Conservation (phyloP, 2,888 invertebrate species). For the Nephrocerus scutellatus region DNA sequence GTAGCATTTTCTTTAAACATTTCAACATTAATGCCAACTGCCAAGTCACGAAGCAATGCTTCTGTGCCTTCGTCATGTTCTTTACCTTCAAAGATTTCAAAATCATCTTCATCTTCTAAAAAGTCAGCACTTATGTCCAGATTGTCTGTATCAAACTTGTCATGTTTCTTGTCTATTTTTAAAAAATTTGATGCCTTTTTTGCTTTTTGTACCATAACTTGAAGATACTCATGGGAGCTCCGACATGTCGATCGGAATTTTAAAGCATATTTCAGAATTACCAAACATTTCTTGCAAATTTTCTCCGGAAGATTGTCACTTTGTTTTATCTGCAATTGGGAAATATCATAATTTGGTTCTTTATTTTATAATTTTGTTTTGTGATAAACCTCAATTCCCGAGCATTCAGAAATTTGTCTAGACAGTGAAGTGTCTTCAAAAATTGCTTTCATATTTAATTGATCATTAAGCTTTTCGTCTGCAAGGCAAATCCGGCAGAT, state of each 20-base stretch:
- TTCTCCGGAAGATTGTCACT: constrained; percentile 34
- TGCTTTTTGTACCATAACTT: constrained; percentile 15
- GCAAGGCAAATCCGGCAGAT: constrained; percentile 36
- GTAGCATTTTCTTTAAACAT: no score
- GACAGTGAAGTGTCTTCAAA: constrained; percentile 22
- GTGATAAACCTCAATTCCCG: constrained; percentile 22
- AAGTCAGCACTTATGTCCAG: no score
- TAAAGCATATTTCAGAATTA: constrained; percentile 13
- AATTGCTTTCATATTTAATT: constrained; percentile 22
- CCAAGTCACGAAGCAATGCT: no score
- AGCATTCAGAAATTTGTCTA: constrained; percentile 25
- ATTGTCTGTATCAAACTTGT: no score
- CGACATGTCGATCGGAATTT: constrained; percentile 18
- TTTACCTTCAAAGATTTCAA: no score
- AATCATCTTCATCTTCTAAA: no score
- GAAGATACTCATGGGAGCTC: constrained; percentile 17
- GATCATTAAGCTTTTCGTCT: constrained; percentile 18
- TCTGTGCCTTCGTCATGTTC: no score
- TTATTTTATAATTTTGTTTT: background rate
- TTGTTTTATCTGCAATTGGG: constrained; percentile 25
- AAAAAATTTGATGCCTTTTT: constrained; percentile 17
- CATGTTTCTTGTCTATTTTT: no score
- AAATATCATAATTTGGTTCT: background rate
- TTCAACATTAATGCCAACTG: no score
- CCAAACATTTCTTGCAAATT: constrained; percentile 18